Evolutionary conservation across 1,140 invertebrate species (phyloP).

Genomic region (Streblospio benedicti): DNA sequence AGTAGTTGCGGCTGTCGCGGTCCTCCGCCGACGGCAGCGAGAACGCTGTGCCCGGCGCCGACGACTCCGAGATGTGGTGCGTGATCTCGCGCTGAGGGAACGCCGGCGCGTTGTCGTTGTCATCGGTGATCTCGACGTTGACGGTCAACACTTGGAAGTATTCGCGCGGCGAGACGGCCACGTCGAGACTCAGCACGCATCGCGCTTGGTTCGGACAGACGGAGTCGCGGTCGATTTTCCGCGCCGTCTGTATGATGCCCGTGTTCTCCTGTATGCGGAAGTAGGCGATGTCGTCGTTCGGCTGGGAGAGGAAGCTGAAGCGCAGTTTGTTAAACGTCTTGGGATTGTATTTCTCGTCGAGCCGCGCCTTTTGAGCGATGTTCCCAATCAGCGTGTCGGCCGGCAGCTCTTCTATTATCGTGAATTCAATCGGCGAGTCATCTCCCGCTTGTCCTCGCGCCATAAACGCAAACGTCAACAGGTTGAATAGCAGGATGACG

Average conservation of each 20-base stretch:
- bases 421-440: too few relatives aligned
- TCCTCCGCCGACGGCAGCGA: constrained; percentile 71
- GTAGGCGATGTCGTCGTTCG: neutral
- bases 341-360: neutral
- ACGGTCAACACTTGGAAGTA: constrained; percentile 16
- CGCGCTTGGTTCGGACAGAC: constrained; percentile 3
- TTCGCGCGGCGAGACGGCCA: constrained; percentile 8
- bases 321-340: neutral
- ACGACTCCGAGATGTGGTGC: constrained; percentile 83
- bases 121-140: constrained; percentile 50
- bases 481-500: too few relatives aligned
- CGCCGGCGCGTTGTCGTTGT: constrained; percentile 35
- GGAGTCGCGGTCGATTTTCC: constrained; percentile 10
- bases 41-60: constrained; percentile 80
- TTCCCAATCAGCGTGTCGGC: constrained; percentile 5
- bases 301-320: constrained; percentile 12
- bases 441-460: too few relatives aligned
- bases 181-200: constrained; percentile 5
- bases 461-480: too few relatives aligned
- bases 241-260: constrained; percentile 9
- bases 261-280: constrained; percentile 9
- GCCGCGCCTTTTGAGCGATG: neutral
- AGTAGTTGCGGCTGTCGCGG: constrained; percentile 77
- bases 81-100: constrained; percentile 55
- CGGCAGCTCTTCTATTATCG: constrained; percentile 5